A percentile compares a stretch with the other conserved stretches of the same genome.
Evolutionary conservation across 2,797 vertebrate species (phyloP).

Genomic region (Lemur catta): DNA sequence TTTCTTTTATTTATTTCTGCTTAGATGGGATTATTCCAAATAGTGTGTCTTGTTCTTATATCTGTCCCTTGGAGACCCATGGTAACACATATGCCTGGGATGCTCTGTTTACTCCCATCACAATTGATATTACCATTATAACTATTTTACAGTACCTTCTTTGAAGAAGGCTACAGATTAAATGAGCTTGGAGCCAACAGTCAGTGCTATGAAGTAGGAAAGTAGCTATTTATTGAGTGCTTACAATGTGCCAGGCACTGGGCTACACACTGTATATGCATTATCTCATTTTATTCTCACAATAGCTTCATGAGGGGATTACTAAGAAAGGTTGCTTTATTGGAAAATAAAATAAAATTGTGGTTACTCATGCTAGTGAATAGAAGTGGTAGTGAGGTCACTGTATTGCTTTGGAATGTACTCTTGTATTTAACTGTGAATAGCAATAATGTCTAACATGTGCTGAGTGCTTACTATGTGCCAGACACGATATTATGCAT

Average conservation of each 20-base stretch:
- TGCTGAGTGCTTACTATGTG: background rate
- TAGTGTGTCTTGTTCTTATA: background rate
- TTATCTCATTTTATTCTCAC: constrained; percentile 17
- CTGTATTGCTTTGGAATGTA: background rate
- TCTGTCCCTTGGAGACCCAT: background rate
- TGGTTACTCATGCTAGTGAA: constrained; percentile 15
- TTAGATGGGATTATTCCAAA: background rate
- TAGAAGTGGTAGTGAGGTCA: background rate
- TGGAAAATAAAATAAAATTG: constrained; percentile 3
- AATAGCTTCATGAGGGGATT: background rate
- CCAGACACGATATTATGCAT: background rate
- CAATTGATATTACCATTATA: constrained; percentile 69
- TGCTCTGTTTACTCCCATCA: constrained; percentile 54
- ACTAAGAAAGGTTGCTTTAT: constrained; percentile 5
- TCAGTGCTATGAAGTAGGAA: constrained; percentile 15
- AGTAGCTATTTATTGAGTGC: background rate
- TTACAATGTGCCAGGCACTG: background rate
- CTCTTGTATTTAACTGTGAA: constrained; percentile 1
- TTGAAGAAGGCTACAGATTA: background rate
- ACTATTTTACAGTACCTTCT: constrained; percentile 67
- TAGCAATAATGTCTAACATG: constrained; percentile 12
- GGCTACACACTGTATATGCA: background rate
- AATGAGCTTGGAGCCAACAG: background rate
- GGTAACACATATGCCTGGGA: background rate
- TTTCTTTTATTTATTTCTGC: background rate